Base-by-base conservation (phyloP, 2,888 invertebrate species). In the Heliconius ethilla region DNA sequence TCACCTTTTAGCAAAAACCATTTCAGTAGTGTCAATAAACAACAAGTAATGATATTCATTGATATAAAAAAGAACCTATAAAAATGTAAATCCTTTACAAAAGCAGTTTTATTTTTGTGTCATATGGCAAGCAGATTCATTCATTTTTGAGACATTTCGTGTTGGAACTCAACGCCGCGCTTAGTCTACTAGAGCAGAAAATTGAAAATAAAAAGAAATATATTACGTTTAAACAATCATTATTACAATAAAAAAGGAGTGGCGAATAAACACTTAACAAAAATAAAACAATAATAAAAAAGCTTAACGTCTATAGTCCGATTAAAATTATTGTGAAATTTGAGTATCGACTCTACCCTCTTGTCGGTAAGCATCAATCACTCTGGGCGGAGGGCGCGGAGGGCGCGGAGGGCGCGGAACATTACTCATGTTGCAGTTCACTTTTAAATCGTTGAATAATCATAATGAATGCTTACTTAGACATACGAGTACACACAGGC, bases 331-430 rank as follows among this genome's bases (percentile, higher is more conserved):
- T 55, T 72, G 33, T 72, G 72, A 72, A 72, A 72, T 33, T 40
- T 59, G 72, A 72, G 11, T 59, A 72, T 72, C 59, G 72, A n/a
- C 72, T 29, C 15, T n/a, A 70, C 72, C 72, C 72, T 72, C 72
- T 22, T 15, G 29, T 70, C 33, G 55, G 29, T 59, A 59, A 55
- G 15, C 72, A 72, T 72, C 72, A 59, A 72, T 72, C 72, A 72
- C 33, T 13, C 55, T 7, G 27, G 33, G 33, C 22, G 72, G 55
- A 59, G 72, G 72, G 55, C 59, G 72, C 55, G 15, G 25, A 59
- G 55, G 70, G 51, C 70, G 70, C 51, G 11, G 51, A 70, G 51
- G 22, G 70, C 70, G 59, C 15, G 33, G 7, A 29, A 33, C 70
- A n/a, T 72, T 59, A 72, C 55, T 72, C 70, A 72, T 33, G 55